These are phyloP conservation scores for Sphaeramia orbicularis DNA, from an alignment of 2,797 vertebrate genomes.

Conservation along the genomic window DNA sequence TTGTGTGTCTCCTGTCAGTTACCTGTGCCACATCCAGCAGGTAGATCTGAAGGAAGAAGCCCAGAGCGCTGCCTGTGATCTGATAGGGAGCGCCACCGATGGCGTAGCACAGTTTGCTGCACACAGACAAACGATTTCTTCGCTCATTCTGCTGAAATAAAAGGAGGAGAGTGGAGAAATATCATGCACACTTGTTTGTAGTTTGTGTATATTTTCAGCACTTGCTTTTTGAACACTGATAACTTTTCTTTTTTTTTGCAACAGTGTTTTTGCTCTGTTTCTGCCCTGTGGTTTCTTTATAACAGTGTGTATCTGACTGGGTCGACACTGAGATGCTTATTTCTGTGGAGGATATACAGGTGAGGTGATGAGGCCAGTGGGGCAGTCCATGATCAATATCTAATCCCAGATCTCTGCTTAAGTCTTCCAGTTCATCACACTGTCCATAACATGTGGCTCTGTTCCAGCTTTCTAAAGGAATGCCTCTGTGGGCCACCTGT, in stretches of 20 bases:
- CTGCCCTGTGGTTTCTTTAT: background rate
- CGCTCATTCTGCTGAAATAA: conserved; percentile 66
- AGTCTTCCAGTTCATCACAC: conserved; percentile 5
- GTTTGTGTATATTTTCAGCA: no score
- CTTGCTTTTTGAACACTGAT: no score
- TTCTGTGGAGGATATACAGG: background rate
- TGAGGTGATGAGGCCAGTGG: background rate
- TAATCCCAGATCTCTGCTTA: conserved; percentile 7
- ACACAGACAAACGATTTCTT: conserved; percentile 84
- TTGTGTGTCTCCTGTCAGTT: conserved; percentile 37
- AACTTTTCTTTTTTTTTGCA: no score
- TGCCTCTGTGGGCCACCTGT: conserved; percentile 16
- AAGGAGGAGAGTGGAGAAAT: conserved; percentile 13
- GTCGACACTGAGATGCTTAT: background rate
- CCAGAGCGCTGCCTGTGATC: conserved; percentile 93
- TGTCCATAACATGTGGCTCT: background rate
- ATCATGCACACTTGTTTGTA: background rate
- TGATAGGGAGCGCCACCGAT: conserved; percentile 95
- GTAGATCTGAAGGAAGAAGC: conserved; percentile 97
- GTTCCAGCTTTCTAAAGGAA: background rate
- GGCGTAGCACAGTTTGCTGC: conserved; percentile 93
- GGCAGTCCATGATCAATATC: background rate
- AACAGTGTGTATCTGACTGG: background rate
- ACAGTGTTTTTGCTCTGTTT: no score
- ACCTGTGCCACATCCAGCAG: conserved; percentile 96